Evolutionary conservation across 2,797 vertebrate genomes (phyloP).

Genomic region (Takifugu rubripes): DNA sequence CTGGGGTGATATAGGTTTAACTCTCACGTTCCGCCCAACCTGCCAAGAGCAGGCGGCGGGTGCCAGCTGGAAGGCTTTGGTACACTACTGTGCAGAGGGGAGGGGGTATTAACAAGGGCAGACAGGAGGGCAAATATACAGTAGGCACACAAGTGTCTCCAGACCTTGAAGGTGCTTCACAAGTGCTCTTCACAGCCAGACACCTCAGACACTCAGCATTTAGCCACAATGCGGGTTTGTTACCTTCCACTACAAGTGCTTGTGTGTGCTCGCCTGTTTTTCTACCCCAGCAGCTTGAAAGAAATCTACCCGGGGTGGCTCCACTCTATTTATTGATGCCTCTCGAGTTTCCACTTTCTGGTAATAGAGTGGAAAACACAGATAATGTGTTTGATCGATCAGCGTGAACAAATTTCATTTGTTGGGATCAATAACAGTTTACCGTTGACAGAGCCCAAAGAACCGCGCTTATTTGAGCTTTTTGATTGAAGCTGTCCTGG

Average conservation of each 20-base stretch:
- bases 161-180: conserved; percentile 68
- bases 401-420: conserved; percentile 99
- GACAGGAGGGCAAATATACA: conserved; percentile 57
- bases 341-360: conserved; percentile 87
- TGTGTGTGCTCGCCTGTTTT: conserved; percentile 47
- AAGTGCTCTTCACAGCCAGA: conserved; percentile 61
- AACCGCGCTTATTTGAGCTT: conserved; percentile 88
- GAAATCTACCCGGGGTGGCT: conserved; percentile 80
- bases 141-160: conserved; percentile 61
- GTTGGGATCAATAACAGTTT: conserved; percentile 98
- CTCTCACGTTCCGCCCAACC: conserved; percentile 76
- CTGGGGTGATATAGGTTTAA: conserved; percentile 81
- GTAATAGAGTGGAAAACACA: conserved; percentile 95
- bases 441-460: conserved; percentile 92
- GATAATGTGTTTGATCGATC: conserved; percentile 99
- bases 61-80: conserved; percentile 86
- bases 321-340: conserved; percentile 84
- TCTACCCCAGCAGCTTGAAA: conserved; percentile 64
- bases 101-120: conserved; percentile 59
- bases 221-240: conserved; percentile 75
- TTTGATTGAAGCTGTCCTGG: conserved; percentile 92
- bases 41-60: conserved; percentile 72
- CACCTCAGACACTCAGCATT: conserved; percentile 67
- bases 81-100: conserved; percentile 46
- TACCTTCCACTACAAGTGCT: conserved; percentile 79